Base-by-base conservation (phyloP, 1,140 invertebrate species). In the Lepidurus couesii region DNA sequence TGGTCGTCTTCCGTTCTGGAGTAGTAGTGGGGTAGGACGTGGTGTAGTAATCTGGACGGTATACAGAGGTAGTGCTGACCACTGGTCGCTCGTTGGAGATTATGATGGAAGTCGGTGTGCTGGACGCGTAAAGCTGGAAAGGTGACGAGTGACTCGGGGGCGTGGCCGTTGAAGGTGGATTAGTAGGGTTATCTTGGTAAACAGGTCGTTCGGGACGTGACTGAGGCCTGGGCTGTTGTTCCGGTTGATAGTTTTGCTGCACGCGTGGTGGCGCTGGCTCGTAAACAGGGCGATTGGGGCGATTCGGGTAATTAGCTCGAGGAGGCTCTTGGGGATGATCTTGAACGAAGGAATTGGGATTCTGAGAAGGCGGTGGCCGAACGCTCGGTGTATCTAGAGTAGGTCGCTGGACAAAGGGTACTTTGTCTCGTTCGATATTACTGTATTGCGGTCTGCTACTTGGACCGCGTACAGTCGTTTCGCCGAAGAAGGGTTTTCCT, bases 271-370 rank as follows among this genome's bases (percentile, higher is more conserved):
- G 78, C 9, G 44, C 13, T n/a, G 11, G 78, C 21, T 34, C 73
- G 73, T 75, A 26, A 44, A 26, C 42, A 7, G 8, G 45, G 8
- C 65, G 44, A 26, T 13, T 44, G 44, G 24, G 21, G 44, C 44
- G 44, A 45, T 34, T 26, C 21, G 24, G 26, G 8, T 9, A 24
- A 42, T 42, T 42, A 43, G 78, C 73, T 42, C 47, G 42, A 7
- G 21, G 34, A n/a, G 75, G 43, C 45, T 75, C 78, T 75, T 65
- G 53, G 9, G 53, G 13, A 65, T 65, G 21, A 65, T 65, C 53
- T 65, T 0, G 53, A 13, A 65, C 3, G 53, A 9, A 7, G 16
- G 53, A 65, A 21, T 65, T 65, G 13, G 21, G 1, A 11, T 65
- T 65, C 53, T 65, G 53, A 7, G 53, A 7, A 21, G 53, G 13